These are phyloP conservation scores for Hycleus cichorii DNA, from an alignment of 1,140 invertebrate genomes.

Conservation along the genomic window DNA sequence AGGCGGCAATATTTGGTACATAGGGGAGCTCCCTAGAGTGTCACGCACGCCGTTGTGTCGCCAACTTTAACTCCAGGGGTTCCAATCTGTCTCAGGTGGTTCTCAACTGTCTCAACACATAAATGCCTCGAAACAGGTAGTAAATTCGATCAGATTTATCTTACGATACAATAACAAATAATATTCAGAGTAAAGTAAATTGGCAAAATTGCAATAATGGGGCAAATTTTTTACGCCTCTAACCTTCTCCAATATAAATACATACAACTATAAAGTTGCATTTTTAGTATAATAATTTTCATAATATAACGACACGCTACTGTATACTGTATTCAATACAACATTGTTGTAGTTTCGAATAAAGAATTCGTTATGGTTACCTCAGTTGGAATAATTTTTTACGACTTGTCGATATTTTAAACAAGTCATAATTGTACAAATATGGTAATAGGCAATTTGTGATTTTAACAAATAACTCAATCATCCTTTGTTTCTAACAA, in stretches of 20 bases:
- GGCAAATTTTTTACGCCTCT: too few species aligned
- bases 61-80: conserved; percentile 15
- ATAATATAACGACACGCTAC: not conserved
- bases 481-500: too few species aligned
- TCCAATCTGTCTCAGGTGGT: conserved; percentile 12
- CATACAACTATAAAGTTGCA: too few species aligned
- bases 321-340: not conserved
- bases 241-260: too few species aligned
- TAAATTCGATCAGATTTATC: conserved; percentile 14
- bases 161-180: not conserved
- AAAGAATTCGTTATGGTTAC: conserved; percentile 2
- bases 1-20: conserved; percentile 11
- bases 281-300: too few species aligned
- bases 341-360: conserved; percentile 6
- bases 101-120: conserved; percentile 10
- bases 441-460: not conserved
- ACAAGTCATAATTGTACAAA: not conserved
- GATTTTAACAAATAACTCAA: not conserved
- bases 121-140: conserved; percentile 8
- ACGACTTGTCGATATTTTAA: conserved; percentile 2
- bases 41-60: conserved; percentile 16
- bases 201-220: not conserved
- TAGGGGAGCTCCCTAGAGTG: conserved; percentile 15
- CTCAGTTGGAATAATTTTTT: conserved; percentile 1
- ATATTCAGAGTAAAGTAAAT: not conserved